Evolutionary conservation across 1,140 invertebrate genomes (phyloP).

Genomic region (Drosophila funebris): DNA sequence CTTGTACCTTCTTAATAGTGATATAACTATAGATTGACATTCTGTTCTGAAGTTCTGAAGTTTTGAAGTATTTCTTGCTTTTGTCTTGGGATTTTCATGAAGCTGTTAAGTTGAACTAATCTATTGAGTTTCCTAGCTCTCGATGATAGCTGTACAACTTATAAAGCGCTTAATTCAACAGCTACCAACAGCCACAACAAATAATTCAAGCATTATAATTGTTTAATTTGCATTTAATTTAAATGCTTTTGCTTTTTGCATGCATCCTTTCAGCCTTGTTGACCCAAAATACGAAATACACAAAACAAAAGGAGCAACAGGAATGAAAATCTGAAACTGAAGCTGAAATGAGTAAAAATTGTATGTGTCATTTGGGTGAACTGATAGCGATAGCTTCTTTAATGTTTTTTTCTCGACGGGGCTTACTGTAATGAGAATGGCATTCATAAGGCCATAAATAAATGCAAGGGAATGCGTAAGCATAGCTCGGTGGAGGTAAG

Average conservation of each 20-base stretch:
- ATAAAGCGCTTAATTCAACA: slow-evolving; percentile 19
- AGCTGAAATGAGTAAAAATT: slow-evolving; percentile 19
- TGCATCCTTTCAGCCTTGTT: slow-evolving; percentile 27
- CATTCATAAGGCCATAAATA: slow-evolving; percentile 61
- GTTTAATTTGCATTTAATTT: slow-evolving; percentile 73
- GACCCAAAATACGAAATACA: slow-evolving; percentile 41
- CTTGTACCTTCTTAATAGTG: no score
- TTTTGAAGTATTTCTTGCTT: no score
- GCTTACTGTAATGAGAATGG: slow-evolving; percentile 43
- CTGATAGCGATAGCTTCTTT: slow-evolving; percentile 33
- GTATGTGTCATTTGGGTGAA: slow-evolving; percentile 51
- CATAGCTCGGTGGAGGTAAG: neutral
- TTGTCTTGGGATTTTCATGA: no score
- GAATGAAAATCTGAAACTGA: slow-evolving; percentile 16
- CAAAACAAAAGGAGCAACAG: neutral
- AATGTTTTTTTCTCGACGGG: neutral
- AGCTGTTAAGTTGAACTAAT: no score
- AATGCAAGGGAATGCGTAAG: slow-evolving; percentile 31
- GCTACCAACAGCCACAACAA: slow-evolving; percentile 25
- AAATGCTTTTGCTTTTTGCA: slow-evolving; percentile 9
- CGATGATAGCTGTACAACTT: slow-evolving; percentile 32
- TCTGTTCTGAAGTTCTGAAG: no score
- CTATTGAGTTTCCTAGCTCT: no score
- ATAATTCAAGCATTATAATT: slow-evolving; percentile 58
- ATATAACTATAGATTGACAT: no score